Percentiles rank a stretch among this genome's conserved stretches.
Conservation (phyloP, 2,113 vertebrate species). For the Mixornis gularis region DNA sequence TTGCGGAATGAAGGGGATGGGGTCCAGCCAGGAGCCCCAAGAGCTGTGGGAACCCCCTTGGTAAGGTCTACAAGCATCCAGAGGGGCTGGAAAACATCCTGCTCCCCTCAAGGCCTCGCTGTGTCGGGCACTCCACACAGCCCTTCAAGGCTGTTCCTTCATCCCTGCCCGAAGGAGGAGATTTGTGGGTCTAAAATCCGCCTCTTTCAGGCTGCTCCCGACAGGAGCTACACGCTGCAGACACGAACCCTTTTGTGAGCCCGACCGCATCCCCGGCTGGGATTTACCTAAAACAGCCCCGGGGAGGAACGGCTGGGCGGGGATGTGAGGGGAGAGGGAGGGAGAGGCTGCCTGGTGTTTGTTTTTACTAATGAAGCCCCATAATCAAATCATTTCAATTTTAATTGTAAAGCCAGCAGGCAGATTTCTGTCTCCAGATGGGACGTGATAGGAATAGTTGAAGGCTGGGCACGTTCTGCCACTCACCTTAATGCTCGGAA, state of each 20-base stretch:
- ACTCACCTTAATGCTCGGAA: not conserved
- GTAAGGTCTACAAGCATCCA: not conserved
- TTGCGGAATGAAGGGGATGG: fast-evolving
- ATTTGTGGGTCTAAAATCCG: not conserved
- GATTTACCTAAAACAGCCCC: conserved; percentile 19
- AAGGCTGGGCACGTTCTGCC: not conserved
- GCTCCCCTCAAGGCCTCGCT: not conserved
- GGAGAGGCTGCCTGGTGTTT: conserved; percentile 30
- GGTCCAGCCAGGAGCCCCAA: not conserved
- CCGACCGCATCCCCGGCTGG: not conserved
- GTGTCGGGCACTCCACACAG: fast-evolving
- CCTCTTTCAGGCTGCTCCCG: not conserved
- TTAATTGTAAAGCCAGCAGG: conserved; percentile 62
- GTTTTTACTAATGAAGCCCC: conserved; percentile 55
- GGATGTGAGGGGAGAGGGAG: not conserved
- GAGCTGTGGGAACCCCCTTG: not conserved
- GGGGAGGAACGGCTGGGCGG: not conserved
- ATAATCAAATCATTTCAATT: conserved; percentile 58
- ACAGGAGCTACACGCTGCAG: not conserved
- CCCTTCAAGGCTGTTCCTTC: not conserved
- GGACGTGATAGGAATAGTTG: conserved; percentile 42
- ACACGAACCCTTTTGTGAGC: not conserved
- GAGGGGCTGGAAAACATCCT: not conserved
- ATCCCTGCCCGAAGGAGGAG: not conserved
- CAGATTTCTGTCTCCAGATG: conserved; percentile 63